Conservation (phyloP, 2,113 vertebrate species). For the Numenius arquata region DNA sequence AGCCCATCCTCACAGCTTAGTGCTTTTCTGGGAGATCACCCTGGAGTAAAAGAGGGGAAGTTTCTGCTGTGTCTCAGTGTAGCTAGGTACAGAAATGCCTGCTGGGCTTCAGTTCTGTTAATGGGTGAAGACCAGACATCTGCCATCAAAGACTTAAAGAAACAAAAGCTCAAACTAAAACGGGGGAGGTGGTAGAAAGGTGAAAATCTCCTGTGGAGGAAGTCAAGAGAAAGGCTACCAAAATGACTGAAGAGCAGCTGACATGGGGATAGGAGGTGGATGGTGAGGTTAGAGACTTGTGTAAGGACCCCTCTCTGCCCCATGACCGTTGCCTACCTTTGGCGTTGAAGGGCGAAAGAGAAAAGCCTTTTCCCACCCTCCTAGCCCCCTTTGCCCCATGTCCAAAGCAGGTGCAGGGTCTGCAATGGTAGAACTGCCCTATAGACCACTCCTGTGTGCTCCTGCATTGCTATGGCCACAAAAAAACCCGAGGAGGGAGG, state of each 20-base stretch:
- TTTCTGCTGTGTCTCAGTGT: background rate
- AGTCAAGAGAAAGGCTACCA: background rate
- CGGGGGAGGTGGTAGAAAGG: background rate
- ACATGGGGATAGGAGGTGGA: background rate
- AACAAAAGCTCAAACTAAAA: background rate
- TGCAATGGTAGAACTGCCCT: background rate
- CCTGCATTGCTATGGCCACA: background rate
- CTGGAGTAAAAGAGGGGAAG: background rate
- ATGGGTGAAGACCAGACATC: background rate
- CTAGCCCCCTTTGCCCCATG: rapidly evolving
- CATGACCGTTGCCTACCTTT: background rate
- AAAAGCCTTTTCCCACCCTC: background rate
- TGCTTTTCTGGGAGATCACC: background rate
- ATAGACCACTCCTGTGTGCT: background rate
- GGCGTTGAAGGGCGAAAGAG: rapidly evolving
- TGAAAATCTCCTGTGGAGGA: background rate
- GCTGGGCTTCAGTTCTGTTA: background rate
- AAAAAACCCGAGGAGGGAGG: background rate
- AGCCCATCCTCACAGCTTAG: background rate
- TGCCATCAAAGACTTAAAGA: background rate
- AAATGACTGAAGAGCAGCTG: background rate
- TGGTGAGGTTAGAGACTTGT: background rate
- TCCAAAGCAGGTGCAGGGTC: background rate
- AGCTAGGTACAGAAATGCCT: rapidly evolving
- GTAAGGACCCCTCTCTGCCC: background rate